A percentile compares a stretch with the other conserved stretches of the same genome.
Conservation (phyloP, 2,888 invertebrate species). For the Xestia sexstrigata region DNA sequence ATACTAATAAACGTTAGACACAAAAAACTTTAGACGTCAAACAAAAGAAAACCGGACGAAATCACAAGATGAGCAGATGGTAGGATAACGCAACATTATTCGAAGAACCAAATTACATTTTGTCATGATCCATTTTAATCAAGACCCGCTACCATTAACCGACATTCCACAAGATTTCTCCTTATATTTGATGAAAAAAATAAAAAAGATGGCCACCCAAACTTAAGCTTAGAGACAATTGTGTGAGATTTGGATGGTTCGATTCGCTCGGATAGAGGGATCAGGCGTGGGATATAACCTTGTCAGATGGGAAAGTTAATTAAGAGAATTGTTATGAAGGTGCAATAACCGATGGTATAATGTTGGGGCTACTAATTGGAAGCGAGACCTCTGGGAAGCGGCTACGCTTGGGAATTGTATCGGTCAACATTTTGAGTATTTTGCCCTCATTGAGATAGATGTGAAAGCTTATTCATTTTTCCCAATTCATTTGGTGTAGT, state of each 20-base stretch:
- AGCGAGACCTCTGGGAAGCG: slow-evolving; percentile 26
- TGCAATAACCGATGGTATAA: slow-evolving; percentile 39
- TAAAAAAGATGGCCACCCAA: slow-evolving; percentile 28
- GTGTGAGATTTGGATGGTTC: slow-evolving; percentile 50
- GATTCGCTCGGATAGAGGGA: slow-evolving; percentile 40
- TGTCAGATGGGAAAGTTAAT: slow-evolving; percentile 48
- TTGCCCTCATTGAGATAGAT: not conserved
- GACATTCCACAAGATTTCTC: slow-evolving; percentile 61
- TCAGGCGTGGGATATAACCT: slow-evolving; percentile 33
- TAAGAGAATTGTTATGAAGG: slow-evolving; percentile 50
- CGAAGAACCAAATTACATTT: slow-evolving; percentile 65
- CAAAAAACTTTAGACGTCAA: not conserved
- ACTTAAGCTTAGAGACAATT: slow-evolving; percentile 54
- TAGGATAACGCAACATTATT: slow-evolving; percentile 63
- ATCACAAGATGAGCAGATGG: slow-evolving; percentile 22
- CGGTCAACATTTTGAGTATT: slow-evolving; percentile 23
- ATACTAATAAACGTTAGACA: not conserved
- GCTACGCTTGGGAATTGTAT: slow-evolving; percentile 16
- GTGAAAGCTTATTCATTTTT: not conserved
- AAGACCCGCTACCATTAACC: slow-evolving; percentile 67
- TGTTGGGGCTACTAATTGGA: slow-evolving; percentile 46
- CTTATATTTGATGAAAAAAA: slow-evolving; percentile 68
- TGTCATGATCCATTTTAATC: slow-evolving; percentile 73
- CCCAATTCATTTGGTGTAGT: not conserved
- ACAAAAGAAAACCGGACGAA: slow-evolving; percentile 22